These are phyloP conservation scores for Atherinosoma microstoma DNA, from an alignment of 2,797 vertebrate genomes.

Conservation along the genomic window DNA sequence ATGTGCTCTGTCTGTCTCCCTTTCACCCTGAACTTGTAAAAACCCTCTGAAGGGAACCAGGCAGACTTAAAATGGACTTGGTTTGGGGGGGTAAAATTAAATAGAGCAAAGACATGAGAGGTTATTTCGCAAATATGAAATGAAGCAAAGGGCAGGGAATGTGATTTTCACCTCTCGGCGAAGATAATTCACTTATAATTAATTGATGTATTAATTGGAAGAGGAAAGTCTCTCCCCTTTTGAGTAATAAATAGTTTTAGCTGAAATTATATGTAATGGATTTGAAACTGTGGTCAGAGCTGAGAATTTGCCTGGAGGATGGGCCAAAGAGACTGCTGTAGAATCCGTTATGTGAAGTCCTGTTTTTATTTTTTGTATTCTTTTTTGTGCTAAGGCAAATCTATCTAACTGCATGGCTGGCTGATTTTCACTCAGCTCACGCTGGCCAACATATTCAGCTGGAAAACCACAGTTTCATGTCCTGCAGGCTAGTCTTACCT, in stretches of 20 bases:
- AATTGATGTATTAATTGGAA: conserved; percentile 57
- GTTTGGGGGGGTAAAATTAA: conserved; percentile 27
- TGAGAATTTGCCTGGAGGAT: conserved; percentile 27
- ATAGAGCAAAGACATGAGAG: background rate
- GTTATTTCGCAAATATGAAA: conserved; percentile 17
- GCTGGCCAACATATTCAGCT: conserved; percentile 40
- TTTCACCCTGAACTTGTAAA: conserved; percentile 13
- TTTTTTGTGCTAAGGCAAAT: conserved; percentile 15
- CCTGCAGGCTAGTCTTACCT: conserved; percentile 56
- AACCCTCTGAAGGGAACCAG: conserved; percentile 4
- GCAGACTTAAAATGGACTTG: conserved; percentile 15
- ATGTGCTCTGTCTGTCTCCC: conserved; percentile 27
- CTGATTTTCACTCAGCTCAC: conserved; percentile 52
- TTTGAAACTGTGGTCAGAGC: conserved; percentile 42
- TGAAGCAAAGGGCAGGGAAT: conserved; percentile 1
- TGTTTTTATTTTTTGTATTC: conserved; percentile 18
- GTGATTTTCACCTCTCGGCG: conserved; percentile 21
- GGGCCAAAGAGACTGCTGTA: conserved; percentile 22
- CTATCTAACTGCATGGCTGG: conserved; percentile 30
- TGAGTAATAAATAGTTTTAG: conserved; percentile 40
- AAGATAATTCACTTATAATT: conserved; percentile 52
- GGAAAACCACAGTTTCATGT: conserved; percentile 41
- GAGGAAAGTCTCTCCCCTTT: conserved; percentile 37
- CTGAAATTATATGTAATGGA: conserved; percentile 38
- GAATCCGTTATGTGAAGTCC: conserved; percentile 26